phyloP scores from a whole-genome alignment of 2,888 invertebrate genomes.

The Acanthoscelides obtectus region DNA sequence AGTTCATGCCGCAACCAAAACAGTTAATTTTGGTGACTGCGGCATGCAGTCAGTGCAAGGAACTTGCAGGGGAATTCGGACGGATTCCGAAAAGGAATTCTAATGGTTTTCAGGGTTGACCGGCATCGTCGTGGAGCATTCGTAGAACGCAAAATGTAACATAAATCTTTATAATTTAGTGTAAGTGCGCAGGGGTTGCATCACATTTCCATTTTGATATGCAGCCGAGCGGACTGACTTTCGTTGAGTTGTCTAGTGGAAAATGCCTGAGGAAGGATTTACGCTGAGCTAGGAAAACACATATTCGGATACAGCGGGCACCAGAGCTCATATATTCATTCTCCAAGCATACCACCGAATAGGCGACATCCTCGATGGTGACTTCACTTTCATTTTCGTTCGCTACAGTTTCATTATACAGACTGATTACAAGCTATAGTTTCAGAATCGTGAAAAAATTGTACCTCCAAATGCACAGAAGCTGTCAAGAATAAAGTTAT shows the following conservation, averaged over 20 bases:
- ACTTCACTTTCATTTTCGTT: too few species aligned
- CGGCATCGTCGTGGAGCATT: neutral
- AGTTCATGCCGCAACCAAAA: neutral
- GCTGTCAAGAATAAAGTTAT: too few species aligned
- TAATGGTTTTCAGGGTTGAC: neutral
- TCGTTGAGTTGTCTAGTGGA: neutral
- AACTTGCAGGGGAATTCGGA: neutral
- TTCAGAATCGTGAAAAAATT: too few species aligned
- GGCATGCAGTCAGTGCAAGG: neutral
- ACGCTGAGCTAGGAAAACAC: too few species aligned
- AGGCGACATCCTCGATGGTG: too few species aligned
- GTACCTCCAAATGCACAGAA: too few species aligned
- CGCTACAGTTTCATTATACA: too few species aligned
- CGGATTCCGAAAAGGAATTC: neutral
- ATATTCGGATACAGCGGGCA: too few species aligned
- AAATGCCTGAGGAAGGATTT: neutral
- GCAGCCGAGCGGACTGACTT: neutral
- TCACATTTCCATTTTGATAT: neutral
- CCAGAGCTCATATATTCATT: too few species aligned
- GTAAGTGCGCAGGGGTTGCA: neutral
- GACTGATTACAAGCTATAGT: too few species aligned
- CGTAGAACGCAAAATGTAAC: neutral
- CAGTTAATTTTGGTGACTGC: neutral
- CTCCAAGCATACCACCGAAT: too few species aligned
- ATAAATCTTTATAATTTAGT: neutral